phyloP scores from a whole-genome alignment of 2,113 vertebrate genomes.

The Ptilorrhoa leucosticta region DNA sequence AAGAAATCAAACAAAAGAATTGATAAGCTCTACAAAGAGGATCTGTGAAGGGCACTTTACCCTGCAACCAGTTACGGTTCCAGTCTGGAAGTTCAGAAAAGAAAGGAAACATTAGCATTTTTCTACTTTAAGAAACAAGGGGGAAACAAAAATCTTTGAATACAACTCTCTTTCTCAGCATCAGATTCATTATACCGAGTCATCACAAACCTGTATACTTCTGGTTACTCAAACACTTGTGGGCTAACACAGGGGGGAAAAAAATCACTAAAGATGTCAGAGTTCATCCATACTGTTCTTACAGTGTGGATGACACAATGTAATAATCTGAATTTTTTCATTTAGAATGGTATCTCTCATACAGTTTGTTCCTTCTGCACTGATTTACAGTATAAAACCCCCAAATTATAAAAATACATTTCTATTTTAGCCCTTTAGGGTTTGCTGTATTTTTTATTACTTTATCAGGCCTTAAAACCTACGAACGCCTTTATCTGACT shows the following conservation, averaged over 20 bases:
- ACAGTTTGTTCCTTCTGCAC: not conserved
- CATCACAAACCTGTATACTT: not conserved
- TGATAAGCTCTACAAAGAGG: not conserved
- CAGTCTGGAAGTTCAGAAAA: not conserved
- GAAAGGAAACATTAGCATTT: not conserved
- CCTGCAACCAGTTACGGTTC: not conserved
- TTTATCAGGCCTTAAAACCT: not conserved
- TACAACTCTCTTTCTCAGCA: not conserved
- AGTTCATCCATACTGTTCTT: not conserved
- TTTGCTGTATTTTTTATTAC: not conserved
- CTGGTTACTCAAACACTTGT: not conserved
- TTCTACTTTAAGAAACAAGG: not conserved
- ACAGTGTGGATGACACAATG: not conserved
- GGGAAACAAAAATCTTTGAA: not conserved
- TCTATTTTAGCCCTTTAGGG: not conserved
- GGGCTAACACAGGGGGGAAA: not conserved
- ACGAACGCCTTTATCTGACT: not conserved
- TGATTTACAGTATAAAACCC: not conserved
- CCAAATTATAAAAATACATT: not conserved
- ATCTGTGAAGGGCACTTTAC: not conserved
- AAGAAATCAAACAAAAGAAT: not conserved
- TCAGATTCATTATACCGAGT: not conserved
- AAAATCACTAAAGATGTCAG: not conserved
- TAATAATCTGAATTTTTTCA: not conserved
- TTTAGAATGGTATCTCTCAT: not conserved